A percentile compares a stretch with the other conserved stretches of the same genome.
Conservation (phyloP, 1,140 invertebrate genomes). For the Sipha flava region DNA sequence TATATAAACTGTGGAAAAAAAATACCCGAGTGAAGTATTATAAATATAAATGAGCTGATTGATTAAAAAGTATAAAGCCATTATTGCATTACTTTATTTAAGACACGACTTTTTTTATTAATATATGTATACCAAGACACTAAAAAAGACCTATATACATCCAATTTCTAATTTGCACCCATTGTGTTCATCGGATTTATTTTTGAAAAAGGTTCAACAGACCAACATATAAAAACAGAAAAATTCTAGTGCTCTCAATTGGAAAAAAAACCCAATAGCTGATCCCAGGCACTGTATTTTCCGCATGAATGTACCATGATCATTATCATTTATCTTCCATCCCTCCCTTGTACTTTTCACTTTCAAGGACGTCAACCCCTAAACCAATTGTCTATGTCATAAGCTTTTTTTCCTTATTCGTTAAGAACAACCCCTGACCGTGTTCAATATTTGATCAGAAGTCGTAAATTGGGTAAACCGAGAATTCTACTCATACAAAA, state of each 20-base stretch:
- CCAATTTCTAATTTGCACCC: not conserved
- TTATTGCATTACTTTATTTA: no score
- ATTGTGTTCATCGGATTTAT: not conserved
- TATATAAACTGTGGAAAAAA: no score
- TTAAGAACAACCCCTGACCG: not conserved
- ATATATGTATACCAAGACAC: no score
- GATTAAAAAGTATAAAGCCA: no score
- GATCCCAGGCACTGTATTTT: not conserved
- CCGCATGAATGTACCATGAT: not conserved
- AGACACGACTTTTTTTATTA: no score
- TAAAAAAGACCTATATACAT: not conserved
- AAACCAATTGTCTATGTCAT: constrained; percentile 11
- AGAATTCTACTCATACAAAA: not conserved
- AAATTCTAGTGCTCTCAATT: not conserved
- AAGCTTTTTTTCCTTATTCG: not conserved
- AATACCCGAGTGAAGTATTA: no score
- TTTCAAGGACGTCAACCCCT: not conserved
- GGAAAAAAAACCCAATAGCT: not conserved
- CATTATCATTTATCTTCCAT: constrained; percentile 22
- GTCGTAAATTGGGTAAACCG: constrained; percentile 7
- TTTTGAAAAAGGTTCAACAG: not conserved
- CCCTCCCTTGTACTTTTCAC: not conserved
- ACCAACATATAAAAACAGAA: not conserved
- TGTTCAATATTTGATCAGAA: not conserved
- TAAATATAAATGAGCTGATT: no score